phyloP scores from a whole-genome alignment of 1,140 invertebrate genomes.

The Cotesia typhae region DNA sequence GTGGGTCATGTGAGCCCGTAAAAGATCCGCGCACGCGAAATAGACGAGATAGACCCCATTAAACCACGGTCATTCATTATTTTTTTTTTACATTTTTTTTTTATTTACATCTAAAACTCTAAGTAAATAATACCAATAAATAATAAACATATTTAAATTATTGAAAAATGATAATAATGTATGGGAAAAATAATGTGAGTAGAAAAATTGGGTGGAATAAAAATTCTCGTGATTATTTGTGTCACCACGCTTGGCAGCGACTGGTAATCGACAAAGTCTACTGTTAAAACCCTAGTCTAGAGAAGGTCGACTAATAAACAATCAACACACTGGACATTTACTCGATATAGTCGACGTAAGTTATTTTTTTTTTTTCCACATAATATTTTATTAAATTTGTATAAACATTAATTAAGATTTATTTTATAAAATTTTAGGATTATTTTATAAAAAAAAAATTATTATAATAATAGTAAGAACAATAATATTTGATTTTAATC shows the following conservation, averaged over 20 bases:
- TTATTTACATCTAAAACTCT: background rate
- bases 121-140: background rate
- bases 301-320: slow-evolving; percentile 14
- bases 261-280: background rate
- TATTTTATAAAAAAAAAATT: too few relatives aligned
- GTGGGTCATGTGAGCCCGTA: background rate
- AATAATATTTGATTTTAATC: too few relatives aligned
- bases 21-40: slow-evolving; percentile 7
- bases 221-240: background rate
- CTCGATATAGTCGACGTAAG: background rate
- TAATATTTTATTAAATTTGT: too few relatives aligned
- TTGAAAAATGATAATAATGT: background rate
- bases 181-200: background rate
- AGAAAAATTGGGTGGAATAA: background rate
- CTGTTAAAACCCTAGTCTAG: background rate
- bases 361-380: background rate
- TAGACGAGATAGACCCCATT: background rate
- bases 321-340: background rate
- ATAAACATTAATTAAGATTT: too few relatives aligned
- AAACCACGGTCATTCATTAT: background rate
- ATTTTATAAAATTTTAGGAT: too few relatives aligned
- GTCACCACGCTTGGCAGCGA: slow-evolving; percentile 17
- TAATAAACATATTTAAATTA: too few relatives aligned
- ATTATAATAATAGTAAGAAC: too few relatives aligned
- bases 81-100: background rate